A percentile compares a stretch with the other conserved stretches of the same genome.
phyloP scores from a whole-genome alignment of 2,888 invertebrate genomes.

The Phalangium opilio region DNA sequence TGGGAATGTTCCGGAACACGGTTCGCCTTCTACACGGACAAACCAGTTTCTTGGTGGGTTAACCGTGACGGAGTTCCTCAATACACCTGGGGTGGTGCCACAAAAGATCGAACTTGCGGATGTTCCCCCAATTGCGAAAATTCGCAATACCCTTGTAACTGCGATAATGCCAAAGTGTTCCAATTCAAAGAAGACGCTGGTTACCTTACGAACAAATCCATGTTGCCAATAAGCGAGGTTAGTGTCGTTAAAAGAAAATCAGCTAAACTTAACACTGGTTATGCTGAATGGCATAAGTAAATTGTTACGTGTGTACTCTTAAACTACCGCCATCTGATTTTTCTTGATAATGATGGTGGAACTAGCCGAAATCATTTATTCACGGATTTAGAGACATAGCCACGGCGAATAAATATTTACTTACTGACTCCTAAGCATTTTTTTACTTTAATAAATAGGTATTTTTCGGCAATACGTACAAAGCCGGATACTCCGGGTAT shows the following conservation, averaged over 20 bases:
- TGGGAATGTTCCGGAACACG: constrained; percentile 22
- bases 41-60: constrained; percentile 19
- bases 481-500: constrained; percentile 21
- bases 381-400: no score
- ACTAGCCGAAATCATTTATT: no score
- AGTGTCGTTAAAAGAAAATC: constrained; percentile 1
- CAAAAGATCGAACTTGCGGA: constrained; percentile 16
- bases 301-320: no score
- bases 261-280: no score
- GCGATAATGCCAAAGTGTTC: constrained; percentile 17
- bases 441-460: constrained; percentile 15
- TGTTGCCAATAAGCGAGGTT: constrained; percentile 21
- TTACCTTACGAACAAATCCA: constrained; percentile 18
- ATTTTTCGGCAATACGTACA: constrained; percentile 20
- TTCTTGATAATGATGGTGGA: no score
- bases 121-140: constrained; percentile 15
- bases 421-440: no score
- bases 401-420: no score
- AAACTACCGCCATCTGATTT: no score
- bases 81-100: constrained; percentile 20
- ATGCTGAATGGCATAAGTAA: no score
- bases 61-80: constrained; percentile 15
- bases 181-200: constrained; percentile 19
- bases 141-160: constrained; percentile 18
- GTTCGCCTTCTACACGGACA: constrained; percentile 18